Evolutionary conservation across 2,888 invertebrate genomes (phyloP).

Genomic region (Formica aserva): DNA sequence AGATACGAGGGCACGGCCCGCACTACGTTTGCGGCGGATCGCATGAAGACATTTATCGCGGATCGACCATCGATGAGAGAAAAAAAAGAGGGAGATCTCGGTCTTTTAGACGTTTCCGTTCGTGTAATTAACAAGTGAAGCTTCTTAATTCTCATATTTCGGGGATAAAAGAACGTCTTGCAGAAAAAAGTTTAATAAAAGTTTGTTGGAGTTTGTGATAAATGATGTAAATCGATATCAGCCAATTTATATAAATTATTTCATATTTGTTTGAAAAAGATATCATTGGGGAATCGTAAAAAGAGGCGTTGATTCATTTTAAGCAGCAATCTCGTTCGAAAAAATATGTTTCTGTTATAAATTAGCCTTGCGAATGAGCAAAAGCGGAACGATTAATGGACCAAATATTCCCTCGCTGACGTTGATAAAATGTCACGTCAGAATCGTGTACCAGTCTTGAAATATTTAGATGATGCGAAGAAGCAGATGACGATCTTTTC

Average conservation of each 20-base stretch:
- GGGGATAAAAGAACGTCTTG: conserved; percentile 28
- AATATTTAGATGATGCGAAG: conserved; percentile 31
- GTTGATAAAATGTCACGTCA: conserved; percentile 57
- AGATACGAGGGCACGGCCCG: conserved; percentile 75
- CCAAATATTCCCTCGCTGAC: conserved; percentile 48
- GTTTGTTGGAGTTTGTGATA: conserved; percentile 21
- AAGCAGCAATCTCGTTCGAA: conserved; percentile 39
- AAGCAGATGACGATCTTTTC: background rate
- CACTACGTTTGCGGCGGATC: conserved; percentile 67
- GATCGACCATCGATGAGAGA: conserved; percentile 71
- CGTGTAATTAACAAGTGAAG: conserved; percentile 71
- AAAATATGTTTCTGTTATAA: conserved; percentile 58
- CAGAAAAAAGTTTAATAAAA: conserved; percentile 57
- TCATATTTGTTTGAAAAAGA: conserved; percentile 32
- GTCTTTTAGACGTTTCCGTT: conserved; percentile 57
- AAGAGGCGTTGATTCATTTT: conserved; percentile 25
- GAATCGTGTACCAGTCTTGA: conserved; percentile 10
- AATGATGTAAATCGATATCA: conserved; percentile 32
- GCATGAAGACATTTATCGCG: conserved; percentile 79
- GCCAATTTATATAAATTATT: conserved; percentile 11
- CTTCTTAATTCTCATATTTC: conserved; percentile 24
- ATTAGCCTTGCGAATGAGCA: conserved; percentile 55
- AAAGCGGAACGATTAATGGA: conserved; percentile 54
- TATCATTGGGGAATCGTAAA: conserved; percentile 22
- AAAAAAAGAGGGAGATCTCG: conserved; percentile 39